Evolutionary conservation across 2,797 vertebrate genomes (phyloP), one percentile per base, ranked within the genome.

Genomic region (Thunnus albacares): DNA sequence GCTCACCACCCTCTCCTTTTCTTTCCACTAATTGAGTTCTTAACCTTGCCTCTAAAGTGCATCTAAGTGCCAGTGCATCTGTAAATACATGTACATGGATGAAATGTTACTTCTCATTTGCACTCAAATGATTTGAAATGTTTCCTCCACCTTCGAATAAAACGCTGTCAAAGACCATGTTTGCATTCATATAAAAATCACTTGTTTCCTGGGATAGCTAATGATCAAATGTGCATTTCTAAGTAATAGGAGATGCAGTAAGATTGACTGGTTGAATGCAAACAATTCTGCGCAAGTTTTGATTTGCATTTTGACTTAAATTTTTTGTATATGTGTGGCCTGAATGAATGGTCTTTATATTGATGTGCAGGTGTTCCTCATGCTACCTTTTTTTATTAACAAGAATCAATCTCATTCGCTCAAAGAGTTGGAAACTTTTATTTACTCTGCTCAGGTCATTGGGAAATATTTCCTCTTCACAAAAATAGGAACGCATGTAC

Each of bases 61-160:
- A 90, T 92, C 85, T 49, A 93, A 94, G 91, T 93, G 92, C 93
- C 93, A 94, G 93, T 93, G 93, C 94, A 94, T 94, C 94, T 95
- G 95, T 95, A 95, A 94, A 95, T 94, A 94, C 88, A 90, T 93
- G 91, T 93, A 88, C 88, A 91, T 93, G 92, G 93, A 87, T 91
- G 91, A 92, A 93, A 93, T 93, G 93, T 94, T 93, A 84, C 93
- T 93, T 89, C 87, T 95, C 88, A 93, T 94, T 94, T 94, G 93
- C 90, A 88, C 89, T 89, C 85, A 82, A 88, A 92, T 93, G 90
- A 92, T 86, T 91, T 83, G 79, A 94, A 88, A 91, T 94, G 88
- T 94, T 94, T 94, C 87, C 78, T 94, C 93, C 91, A 93, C 90
- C 94, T 94, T 94, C 80, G 79, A 95, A 94, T 94, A 95, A 95